A percentile compares a stretch with the other conserved stretches of the same genome.
Evolutionary conservation across 2,113 vertebrate genomes (phyloP).

Genomic region (Myocastor coypus): DNA sequence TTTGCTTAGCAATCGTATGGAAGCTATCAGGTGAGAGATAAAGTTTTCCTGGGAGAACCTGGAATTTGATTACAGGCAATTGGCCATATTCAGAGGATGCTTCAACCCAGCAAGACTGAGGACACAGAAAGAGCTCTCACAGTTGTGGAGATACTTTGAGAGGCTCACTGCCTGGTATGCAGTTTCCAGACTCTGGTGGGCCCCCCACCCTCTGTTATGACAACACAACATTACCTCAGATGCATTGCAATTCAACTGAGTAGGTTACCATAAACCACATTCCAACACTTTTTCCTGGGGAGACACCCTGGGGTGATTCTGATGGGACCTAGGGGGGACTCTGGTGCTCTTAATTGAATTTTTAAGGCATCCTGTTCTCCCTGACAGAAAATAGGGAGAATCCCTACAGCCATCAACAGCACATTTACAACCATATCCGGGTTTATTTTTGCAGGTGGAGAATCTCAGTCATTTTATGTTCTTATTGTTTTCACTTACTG

Average conservation of each 20-base stretch:
- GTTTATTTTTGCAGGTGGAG: conserved; percentile 76
- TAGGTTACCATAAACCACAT: conserved; percentile 60
- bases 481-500: conserved; percentile 80
- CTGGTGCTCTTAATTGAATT: conserved; percentile 71
- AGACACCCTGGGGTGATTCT: conserved; percentile 52
- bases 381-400: conserved; percentile 56
- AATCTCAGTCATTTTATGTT: conserved; percentile 75
- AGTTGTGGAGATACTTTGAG: not conserved
- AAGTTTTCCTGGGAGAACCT: not conserved
- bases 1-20: not conserved
- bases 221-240: conserved; percentile 72
- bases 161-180: not conserved
- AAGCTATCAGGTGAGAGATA: not conserved
- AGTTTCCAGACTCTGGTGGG: conserved; percentile 14
- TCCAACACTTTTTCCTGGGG: conserved; percentile 55
- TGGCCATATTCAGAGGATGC: not conserved
- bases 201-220: conserved; percentile 63
- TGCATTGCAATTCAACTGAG: conserved; percentile 58
- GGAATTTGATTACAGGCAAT: not conserved
- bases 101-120: not conserved
- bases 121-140: not conserved
- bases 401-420: conserved; percentile 19
- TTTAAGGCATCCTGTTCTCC: conserved; percentile 61
- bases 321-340: conserved; percentile 62
- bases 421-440: conserved; percentile 58